Conservation (phyloP, 2,797 vertebrate species). For the Syngnathus acus region DNA sequence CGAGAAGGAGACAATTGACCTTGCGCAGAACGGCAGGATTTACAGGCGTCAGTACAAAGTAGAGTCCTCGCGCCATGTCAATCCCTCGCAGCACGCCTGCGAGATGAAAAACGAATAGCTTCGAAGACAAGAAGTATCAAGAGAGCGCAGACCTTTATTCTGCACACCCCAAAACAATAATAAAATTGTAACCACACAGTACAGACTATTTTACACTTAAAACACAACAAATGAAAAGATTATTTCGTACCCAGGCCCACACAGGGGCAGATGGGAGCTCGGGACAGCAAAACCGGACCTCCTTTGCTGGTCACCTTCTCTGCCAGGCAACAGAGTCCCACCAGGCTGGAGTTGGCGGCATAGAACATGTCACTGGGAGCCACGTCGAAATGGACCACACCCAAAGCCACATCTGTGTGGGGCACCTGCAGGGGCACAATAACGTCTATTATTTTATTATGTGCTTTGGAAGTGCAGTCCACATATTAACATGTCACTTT, state of each 20-base stretch:
- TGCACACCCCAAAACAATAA: neutral
- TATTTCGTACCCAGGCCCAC: slow-evolving; percentile 83
- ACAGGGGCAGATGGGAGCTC: slow-evolving; percentile 84
- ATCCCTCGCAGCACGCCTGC: slow-evolving; percentile 87
- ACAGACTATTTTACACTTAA: neutral
- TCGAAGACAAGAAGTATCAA: neutral
- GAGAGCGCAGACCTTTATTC: neutral
- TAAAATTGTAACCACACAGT: too few species aligned
- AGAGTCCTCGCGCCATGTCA: slow-evolving; percentile 79
- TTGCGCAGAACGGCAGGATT: slow-evolving; percentile 70
- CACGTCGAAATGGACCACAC: slow-evolving; percentile 79
- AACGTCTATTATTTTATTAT: too few species aligned
- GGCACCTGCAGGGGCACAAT: slow-evolving; percentile 71
- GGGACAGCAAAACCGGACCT: slow-evolving; percentile 79
- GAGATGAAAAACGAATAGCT: neutral
- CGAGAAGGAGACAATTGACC: slow-evolving; percentile 90
- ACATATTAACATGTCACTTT: too few species aligned
- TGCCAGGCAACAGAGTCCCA: slow-evolving; percentile 81
- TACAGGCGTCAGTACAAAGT: slow-evolving; percentile 81
- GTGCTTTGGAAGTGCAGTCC: too few species aligned
- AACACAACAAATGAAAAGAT: neutral
- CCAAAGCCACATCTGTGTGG: slow-evolving; percentile 75
- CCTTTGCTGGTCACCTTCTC: slow-evolving; percentile 73
- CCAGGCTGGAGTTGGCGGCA: slow-evolving; percentile 79
- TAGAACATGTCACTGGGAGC: slow-evolving; percentile 83